Percentiles rank a stretch among this genome's conserved stretches.
Conservation (phyloP, 35 echinoderm and acorn worm genomes). For the Apostichopus japonicus region DNA sequence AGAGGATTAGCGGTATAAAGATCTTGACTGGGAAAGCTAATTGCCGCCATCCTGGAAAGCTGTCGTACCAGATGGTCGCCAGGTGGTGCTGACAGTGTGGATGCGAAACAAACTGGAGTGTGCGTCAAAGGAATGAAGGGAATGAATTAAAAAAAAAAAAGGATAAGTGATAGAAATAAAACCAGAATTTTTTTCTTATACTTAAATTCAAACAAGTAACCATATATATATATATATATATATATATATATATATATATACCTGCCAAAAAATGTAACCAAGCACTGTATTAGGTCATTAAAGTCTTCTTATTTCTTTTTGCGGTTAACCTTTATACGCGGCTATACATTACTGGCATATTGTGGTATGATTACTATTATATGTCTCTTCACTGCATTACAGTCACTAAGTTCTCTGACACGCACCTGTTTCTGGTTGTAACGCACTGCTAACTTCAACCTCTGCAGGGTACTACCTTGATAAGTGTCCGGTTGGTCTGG, state of each 20-base stretch:
- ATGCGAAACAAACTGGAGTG: constrained; percentile 90
- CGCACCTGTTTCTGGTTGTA: constrained; percentile 94
- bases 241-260: too few species aligned
- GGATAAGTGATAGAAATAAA: neutral
- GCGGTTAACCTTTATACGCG: too few species aligned
- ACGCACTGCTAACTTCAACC: constrained; percentile 77
- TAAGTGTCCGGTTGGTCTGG: constrained; percentile 23
- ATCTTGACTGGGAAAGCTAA: constrained; percentile 65
- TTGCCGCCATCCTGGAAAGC: constrained; percentile 87
- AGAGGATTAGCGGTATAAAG: constrained; percentile 52
- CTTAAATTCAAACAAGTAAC: too few species aligned
- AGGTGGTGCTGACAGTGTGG: constrained; percentile 94
- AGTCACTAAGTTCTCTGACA: too few species aligned
- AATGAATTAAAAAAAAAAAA: neutral
- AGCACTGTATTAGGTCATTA: too few species aligned
- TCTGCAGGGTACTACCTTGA: constrained; percentile 52
- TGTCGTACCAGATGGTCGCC: constrained; percentile 94
- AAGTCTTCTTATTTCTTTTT: too few species aligned
- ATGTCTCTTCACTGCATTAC: too few species aligned
- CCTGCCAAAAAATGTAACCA: too few species aligned
- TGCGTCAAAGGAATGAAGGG: neutral
- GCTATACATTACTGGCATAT: too few species aligned
- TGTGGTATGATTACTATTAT: too few species aligned
- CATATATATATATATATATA: too few species aligned
- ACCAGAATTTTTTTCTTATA: neutral